These are phyloP conservation scores for Leucopsar rothschildi DNA, from an alignment of 2,113 vertebrate species.

Conservation along the genomic window DNA sequence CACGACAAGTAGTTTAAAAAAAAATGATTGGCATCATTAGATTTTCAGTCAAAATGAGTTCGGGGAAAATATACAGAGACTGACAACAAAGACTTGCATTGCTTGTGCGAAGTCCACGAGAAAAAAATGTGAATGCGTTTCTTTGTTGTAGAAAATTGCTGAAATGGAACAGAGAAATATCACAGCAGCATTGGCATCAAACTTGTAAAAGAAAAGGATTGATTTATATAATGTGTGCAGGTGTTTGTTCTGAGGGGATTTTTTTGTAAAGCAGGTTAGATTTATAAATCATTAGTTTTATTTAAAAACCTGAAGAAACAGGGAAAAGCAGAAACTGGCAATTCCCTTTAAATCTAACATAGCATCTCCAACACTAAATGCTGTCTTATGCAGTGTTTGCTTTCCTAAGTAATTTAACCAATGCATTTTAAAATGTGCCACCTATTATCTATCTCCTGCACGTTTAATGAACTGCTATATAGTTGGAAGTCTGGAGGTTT, in stretches of 20 bases:
- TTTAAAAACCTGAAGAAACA: neutral
- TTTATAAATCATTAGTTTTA: neutral
- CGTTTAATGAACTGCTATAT: neutral
- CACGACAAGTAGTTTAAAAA: fast-evolving
- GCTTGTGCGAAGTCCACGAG: neutral
- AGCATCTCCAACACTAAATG: neutral
- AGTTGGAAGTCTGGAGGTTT: neutral
- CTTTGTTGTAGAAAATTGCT: neutral
- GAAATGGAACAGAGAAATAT: neutral
- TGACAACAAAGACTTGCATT: fast-evolving
- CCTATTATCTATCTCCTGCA: neutral
- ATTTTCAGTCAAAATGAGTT: neutral
- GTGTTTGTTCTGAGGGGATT: neutral
- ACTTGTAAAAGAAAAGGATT: neutral
- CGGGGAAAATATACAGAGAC: fast-evolving
- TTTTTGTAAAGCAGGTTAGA: neutral
- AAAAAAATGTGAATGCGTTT: neutral
- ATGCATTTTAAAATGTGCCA: fast-evolving
- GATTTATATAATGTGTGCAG: fast-evolving
- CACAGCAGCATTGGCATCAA: neutral
- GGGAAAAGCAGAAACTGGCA: neutral
- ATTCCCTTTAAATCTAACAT: neutral
- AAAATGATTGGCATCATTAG: fast-evolving
- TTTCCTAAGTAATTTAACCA: neutral
- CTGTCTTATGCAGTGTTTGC: neutral